Base-by-base conservation (phyloP, 92 coral and sea anemone species). In the Blastomussa wellsi region DNA sequence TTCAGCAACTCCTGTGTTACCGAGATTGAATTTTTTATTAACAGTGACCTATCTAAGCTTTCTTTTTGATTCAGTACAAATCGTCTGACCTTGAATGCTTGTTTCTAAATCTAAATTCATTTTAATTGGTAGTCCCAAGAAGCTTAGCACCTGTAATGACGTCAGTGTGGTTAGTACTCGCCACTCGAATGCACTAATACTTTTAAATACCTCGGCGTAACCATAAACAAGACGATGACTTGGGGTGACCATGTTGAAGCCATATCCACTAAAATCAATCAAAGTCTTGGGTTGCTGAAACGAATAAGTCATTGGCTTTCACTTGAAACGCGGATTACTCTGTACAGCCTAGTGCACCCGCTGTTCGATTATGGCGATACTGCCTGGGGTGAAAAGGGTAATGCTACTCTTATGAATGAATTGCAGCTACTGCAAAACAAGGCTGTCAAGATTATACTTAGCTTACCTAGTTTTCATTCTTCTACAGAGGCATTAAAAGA, bases 171-270 rank as follows among this genome's bases (percentile, higher is more conserved):
- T 33, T 76, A 76, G 64, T 24, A 66, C 35, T 47, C 31, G 24
- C 19, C 33, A 8, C 48, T 76, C 19, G 82, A 84, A 31, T 44
- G 76, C 29, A 37, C 71, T 15, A 33, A 84, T 33, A 17, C 48
- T 41, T 41, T 86, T 22, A 42, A 85, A 49, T 32, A 77, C 53
- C 83, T 85, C 14, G 88, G 77, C 49, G 53, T 85, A 16, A 74
- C 38, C 53, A 76, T 74, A 7, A 38, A 73, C n/a, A 44, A 68
- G 51, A 44, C 42, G 5, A 47, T 83, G 70, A 83, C 80, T 24
- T 83, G 87, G 87, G 44, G 44, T n/a, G 80, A 83, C 28, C 87
- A 83, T 73, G 49, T 60, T 13, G 77, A 85, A 51, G 57, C 82
- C n/a, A 9, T 49, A 15, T 29, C 77, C 14, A 65, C 60, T 15